These are phyloP conservation scores for Oscheius onirici DNA, from an alignment of 2,888 invertebrate genomes.

Conservation along the genomic window DNA sequence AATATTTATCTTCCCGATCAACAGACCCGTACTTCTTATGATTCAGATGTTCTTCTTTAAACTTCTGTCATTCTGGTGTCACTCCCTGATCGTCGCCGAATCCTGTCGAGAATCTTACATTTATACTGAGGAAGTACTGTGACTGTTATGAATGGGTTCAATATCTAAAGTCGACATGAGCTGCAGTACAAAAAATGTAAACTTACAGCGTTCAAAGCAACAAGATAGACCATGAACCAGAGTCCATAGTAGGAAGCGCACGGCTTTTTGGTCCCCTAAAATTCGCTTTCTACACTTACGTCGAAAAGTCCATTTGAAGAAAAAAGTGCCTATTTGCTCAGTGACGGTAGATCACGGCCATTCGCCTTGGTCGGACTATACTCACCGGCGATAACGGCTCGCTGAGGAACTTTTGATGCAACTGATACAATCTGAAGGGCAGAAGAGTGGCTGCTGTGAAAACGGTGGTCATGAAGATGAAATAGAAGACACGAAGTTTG, in stretches of 20 bases:
- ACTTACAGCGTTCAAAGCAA: constrained; percentile 68
- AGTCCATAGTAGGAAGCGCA: constrained; percentile 57
- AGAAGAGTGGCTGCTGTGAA: constrained; percentile 66
- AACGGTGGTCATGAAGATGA: constrained; percentile 70
- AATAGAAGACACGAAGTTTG: constrained; percentile 68
- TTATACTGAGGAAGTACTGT: constrained; percentile 70
- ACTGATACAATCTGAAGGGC: constrained; percentile 62
- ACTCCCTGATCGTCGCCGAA: constrained; percentile 30
- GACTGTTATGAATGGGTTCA: constrained; percentile 69
- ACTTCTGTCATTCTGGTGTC: constrained; percentile 29
- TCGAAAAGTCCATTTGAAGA: no score
- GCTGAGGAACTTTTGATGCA: constrained; percentile 33
- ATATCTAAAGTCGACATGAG: constrained; percentile 54
- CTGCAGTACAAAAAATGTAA: no score
- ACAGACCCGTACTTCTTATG: not conserved
- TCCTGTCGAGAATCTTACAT: constrained; percentile 41
- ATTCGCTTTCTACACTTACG: no score
- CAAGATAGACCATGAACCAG: constrained; percentile 45
- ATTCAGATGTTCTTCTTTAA: not conserved
- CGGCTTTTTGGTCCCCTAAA: constrained; percentile 23
- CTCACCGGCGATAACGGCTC: no score
- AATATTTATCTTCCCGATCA: not conserved
- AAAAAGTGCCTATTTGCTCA: no score
- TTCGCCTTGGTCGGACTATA: no score
- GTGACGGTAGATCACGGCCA: no score